phyloP scores from a whole-genome alignment of 2,113 vertebrate genomes.

The Orthonyx spaldingii region DNA sequence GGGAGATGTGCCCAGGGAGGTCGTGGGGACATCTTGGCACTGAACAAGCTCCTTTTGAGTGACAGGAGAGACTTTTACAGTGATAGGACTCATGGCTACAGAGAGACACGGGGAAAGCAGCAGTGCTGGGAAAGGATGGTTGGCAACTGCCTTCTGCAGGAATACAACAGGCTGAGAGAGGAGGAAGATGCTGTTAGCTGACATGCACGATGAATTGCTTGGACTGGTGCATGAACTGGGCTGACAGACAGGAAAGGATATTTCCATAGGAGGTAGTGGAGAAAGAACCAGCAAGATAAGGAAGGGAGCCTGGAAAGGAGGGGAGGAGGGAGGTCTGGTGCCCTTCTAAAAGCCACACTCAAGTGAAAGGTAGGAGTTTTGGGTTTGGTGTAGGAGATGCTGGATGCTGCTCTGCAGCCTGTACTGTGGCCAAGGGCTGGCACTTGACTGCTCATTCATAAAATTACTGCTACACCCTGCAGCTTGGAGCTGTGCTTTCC shows the following conservation, averaged over 20 bases:
- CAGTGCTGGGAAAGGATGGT: neutral
- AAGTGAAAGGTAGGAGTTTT: neutral
- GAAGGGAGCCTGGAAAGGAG: neutral
- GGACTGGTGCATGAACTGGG: neutral
- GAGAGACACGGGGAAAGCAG: neutral
- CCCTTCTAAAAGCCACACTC: neutral
- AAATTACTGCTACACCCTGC: neutral
- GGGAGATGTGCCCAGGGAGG: neutral
- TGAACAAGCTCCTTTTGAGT: neutral
- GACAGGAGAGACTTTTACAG: neutral
- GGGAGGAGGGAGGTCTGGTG: neutral
- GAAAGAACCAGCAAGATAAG: neutral
- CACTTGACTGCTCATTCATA: constrained; percentile 16
- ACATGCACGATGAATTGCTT: neutral
- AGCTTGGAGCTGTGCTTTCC: neutral
- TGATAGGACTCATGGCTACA: neutral
- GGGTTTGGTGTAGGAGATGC: neutral
- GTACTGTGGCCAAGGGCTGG: neutral
- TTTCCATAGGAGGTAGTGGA: neutral
- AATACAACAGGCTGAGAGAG: neutral
- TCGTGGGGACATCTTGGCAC: neutral
- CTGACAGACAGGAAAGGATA: neutral
- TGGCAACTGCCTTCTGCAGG: neutral
- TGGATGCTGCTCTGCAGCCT: neutral
- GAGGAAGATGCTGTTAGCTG: neutral